phyloP scores from a whole-genome alignment of 2,797 vertebrate genomes.

The Sebastes miniatus region DNA sequence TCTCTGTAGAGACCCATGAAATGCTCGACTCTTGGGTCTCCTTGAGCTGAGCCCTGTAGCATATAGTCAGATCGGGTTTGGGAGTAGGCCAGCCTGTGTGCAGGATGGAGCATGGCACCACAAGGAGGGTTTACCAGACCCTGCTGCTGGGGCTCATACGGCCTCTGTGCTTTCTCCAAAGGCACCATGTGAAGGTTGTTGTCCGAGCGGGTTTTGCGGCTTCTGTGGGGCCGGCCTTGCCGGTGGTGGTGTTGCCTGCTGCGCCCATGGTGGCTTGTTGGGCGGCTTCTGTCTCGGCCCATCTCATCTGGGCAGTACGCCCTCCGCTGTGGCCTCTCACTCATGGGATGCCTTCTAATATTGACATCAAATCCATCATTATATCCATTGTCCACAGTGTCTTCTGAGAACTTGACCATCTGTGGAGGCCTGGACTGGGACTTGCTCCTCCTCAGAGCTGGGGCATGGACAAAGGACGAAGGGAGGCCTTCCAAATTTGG shows the following conservation, averaged over 20 bases:
- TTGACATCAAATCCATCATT: conserved; percentile 81
- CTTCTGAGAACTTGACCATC: conserved; percentile 93
- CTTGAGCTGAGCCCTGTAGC: conserved; percentile 77
- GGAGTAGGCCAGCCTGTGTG: conserved; percentile 73
- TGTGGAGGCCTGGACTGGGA: conserved; percentile 92
- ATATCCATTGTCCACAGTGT: conserved; percentile 91
- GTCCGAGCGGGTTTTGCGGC: conserved; percentile 92
- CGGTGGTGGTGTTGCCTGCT: conserved; percentile 80
- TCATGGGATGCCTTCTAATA: conserved; percentile 90
- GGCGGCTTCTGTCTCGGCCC: conserved; percentile 76
- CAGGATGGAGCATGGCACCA: conserved; percentile 63
- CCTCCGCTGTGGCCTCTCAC: conserved; percentile 90
- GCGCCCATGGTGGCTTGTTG: conserved; percentile 78
- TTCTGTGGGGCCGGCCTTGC: conserved; percentile 82
- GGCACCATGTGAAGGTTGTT: conserved; percentile 91
- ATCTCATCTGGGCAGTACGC: conserved; percentile 86
- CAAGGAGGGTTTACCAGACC: conserved; percentile 43
- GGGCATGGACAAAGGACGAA: conserved; percentile 84
- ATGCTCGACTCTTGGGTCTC: conserved; percentile 68
- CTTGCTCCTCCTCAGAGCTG: conserved; percentile 90
- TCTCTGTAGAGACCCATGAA: conserved; percentile 83
- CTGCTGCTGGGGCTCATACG: conserved; percentile 84
- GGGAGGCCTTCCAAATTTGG: conserved; percentile 70
- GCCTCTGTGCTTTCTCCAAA: conserved; percentile 84
- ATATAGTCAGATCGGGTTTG: conserved; percentile 84